Evolutionary conservation across 2,888 invertebrate genomes (phyloP).

Genomic region (Nycteola revayana): DNA sequence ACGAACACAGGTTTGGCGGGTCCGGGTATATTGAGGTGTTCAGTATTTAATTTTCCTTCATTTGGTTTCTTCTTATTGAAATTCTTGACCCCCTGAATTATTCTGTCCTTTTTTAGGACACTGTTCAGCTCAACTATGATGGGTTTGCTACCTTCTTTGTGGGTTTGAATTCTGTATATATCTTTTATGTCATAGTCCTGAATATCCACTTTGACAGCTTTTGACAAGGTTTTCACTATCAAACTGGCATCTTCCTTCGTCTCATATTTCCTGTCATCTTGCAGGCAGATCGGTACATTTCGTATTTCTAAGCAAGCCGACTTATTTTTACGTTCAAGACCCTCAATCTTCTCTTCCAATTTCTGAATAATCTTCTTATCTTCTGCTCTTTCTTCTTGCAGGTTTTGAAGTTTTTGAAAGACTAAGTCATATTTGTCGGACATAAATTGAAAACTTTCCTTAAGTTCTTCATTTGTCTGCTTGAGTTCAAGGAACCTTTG

Average conservation of each 20-base stretch:
- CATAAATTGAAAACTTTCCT: conserved; percentile 1
- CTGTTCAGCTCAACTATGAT: conserved; percentile 6
- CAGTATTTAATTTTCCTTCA: conserved; percentile 2
- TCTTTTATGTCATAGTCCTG: conserved; percentile 2
- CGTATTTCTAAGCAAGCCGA: conserved; percentile 2
- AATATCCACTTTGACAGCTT: background rate
- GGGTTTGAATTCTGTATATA: background rate
- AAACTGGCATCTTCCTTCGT: conserved; percentile 1
- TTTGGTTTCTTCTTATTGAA: background rate
- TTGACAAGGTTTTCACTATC: conserved; percentile 1
- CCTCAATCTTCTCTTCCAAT: conserved; percentile 3
- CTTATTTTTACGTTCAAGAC: background rate
- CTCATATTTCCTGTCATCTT: conserved; percentile 1
- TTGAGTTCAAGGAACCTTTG: conserved; percentile 1
- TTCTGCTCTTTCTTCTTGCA: conserved; percentile 1
- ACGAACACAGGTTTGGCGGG: background rate
- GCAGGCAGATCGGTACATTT: conserved; percentile 1
- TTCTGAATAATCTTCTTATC: background rate
- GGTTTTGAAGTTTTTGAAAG: background rate
- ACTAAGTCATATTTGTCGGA: conserved; percentile 3
- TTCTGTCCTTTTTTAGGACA: conserved; percentile 5
- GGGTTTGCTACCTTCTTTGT: conserved; percentile 3
- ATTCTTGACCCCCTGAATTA: conserved; percentile 1
- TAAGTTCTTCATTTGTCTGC: conserved; percentile 1
- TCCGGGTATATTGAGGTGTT: conserved; percentile 1